A percentile compares a stretch with the other conserved stretches of the same genome.
Conservation (phyloP, 2,113 vertebrate genomes). For the Rhea americana region DNA sequence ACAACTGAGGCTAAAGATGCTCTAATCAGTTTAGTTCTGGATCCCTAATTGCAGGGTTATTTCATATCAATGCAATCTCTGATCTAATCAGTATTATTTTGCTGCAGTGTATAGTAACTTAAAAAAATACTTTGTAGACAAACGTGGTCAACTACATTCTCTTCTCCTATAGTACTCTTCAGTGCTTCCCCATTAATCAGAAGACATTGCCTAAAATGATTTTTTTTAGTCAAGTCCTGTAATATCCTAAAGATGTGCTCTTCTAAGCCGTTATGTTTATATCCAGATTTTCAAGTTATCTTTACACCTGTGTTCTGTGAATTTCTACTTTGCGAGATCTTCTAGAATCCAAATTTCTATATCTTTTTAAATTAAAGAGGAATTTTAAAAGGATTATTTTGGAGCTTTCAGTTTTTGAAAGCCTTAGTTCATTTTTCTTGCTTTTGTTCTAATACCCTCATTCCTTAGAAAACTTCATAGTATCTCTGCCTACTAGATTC, state of each 20-base stretch:
- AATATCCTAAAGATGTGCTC: background rate
- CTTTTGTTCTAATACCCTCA: background rate
- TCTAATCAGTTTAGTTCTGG: background rate
- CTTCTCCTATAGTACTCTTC: background rate
- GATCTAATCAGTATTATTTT: background rate
- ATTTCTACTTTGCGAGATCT: background rate
- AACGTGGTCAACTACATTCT: background rate
- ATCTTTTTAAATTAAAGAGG: background rate
- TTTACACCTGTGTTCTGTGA: background rate
- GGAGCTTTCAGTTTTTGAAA: background rate
- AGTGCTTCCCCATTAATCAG: background rate
- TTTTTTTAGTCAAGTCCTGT: background rate
- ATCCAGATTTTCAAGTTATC: background rate
- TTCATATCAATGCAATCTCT: background rate
- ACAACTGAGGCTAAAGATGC: background rate
- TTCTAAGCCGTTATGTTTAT: background rate
- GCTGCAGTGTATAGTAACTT: background rate
- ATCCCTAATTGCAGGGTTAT: background rate
- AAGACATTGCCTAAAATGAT: background rate
- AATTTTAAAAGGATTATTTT: background rate
- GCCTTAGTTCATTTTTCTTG: background rate
- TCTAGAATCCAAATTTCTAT: background rate
- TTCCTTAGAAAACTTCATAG: background rate
- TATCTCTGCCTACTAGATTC: background rate
- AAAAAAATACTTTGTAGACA: background rate